A percentile compares a stretch with the other conserved stretches of the same genome.
Conservation (phyloP, 2,113 vertebrate species). For the Bostrychus sinensis region DNA sequence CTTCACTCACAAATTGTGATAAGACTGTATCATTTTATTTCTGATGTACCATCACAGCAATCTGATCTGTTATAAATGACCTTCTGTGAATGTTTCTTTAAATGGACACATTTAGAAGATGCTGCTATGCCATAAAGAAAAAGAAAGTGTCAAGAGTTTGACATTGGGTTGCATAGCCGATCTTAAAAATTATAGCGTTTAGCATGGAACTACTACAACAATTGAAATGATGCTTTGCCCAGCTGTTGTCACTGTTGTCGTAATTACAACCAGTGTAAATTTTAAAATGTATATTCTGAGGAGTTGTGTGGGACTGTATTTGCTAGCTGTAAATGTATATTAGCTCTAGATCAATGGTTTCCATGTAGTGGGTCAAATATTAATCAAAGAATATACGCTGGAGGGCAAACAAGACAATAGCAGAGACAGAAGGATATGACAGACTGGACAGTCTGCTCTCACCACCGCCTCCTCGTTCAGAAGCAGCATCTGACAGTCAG, state of each 20-base stretch:
- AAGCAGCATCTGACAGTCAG: constrained; percentile 78
- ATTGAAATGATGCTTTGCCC: no score
- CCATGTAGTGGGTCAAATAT: background rate
- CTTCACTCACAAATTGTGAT: background rate
- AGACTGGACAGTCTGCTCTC: constrained; percentile 49
- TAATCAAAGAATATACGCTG: background rate
- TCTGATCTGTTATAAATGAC: constrained; percentile 22
- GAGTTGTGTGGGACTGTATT: no score
- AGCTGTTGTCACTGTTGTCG: no score
- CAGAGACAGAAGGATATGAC: constrained; percentile 40
- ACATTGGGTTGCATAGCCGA: no score
- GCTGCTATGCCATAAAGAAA: constrained; percentile 15
- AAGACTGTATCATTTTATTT: constrained; percentile 1
- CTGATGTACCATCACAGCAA: constrained; percentile 33
- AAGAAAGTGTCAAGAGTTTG: no score
- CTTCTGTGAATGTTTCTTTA: constrained; percentile 32
- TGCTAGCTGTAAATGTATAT: no score
- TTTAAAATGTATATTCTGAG: no score
- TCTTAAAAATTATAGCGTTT: no score
- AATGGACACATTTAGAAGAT: constrained; percentile 43
- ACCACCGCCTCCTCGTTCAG: constrained; percentile 80
- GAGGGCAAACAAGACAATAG: constrained; percentile 4
- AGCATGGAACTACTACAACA: no score
- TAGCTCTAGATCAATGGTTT: no score
- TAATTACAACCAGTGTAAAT: no score